phyloP scores from a whole-genome alignment of 2,113 vertebrate genomes.

The Oncorhynchus masou region DNA sequence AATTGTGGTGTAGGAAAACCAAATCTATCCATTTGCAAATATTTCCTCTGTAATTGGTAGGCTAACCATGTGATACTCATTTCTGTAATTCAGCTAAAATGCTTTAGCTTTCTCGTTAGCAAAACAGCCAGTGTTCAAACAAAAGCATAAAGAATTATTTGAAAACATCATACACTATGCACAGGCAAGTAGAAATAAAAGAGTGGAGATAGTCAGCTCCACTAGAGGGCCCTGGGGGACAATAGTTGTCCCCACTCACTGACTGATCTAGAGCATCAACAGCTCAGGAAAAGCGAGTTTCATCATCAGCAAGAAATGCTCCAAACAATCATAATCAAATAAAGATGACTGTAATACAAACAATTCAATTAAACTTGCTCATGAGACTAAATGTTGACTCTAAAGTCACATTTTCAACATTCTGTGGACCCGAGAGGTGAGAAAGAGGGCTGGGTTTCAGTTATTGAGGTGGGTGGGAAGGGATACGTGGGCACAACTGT shows the following conservation, averaged over 20 bases:
- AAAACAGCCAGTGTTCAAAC: slow-evolving; percentile 73
- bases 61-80: slow-evolving; percentile 58
- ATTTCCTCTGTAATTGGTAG: slow-evolving; percentile 61
- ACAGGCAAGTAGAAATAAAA: slow-evolving; percentile 65
- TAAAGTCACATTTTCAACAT: slow-evolving; percentile 42
- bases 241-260: slow-evolving; percentile 30
- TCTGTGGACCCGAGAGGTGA: slow-evolving; percentile 20
- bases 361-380: slow-evolving; percentile 22
- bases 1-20: slow-evolving; percentile 41
- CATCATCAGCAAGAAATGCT: slow-evolving; percentile 26
- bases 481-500: slow-evolving; percentile 13
- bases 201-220: slow-evolving; percentile 52
- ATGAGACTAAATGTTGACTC: slow-evolving; percentile 7
- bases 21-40: slow-evolving; percentile 54
- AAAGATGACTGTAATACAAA: slow-evolving; percentile 28
- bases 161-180: slow-evolving; percentile 66
- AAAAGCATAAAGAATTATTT: slow-evolving; percentile 65
- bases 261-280: slow-evolving; percentile 22
- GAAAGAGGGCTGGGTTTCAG: too few relatives aligned
- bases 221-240: neutral
- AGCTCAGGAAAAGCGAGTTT: slow-evolving; percentile 34
- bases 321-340: slow-evolving; percentile 34
- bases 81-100: slow-evolving; percentile 46
- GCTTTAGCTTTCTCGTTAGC: slow-evolving; percentile 43
- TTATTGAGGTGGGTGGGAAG: slow-evolving; percentile 1